A percentile compares a stretch with the other conserved stretches of the same genome.
Conservation (phyloP, 2,113 vertebrate genomes). For the Spilogale gracilis region DNA sequence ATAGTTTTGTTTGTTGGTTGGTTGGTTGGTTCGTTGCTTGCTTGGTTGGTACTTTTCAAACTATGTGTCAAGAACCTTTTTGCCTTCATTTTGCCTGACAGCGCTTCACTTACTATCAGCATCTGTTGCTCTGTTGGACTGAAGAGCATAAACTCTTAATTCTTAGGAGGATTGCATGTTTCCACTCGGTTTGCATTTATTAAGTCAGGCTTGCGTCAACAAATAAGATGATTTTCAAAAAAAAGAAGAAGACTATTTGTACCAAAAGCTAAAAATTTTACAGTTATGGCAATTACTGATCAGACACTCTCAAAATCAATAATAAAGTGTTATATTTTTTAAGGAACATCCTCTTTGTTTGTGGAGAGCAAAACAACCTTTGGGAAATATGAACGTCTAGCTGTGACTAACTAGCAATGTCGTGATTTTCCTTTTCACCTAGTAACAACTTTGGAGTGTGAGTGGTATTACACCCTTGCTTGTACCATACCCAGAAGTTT, state of each 20-base stretch:
- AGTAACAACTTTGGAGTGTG: neutral
- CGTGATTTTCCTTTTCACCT: neutral
- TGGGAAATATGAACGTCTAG: neutral
- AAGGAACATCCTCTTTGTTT: conserved; percentile 1
- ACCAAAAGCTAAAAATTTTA: conserved; percentile 12
- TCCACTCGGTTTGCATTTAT: neutral
- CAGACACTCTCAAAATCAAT: neutral
- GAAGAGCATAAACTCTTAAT: neutral
- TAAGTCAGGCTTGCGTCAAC: neutral
- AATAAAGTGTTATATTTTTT: conserved; percentile 11
- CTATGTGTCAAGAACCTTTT: neutral
- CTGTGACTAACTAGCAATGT: neutral
- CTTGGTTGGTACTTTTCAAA: conserved; percentile 22
- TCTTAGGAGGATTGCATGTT: neutral
- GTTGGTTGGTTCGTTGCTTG: no score
- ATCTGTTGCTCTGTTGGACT: neutral
- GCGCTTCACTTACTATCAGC: neutral
- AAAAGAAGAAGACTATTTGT: neutral
- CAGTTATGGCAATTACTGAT: neutral
- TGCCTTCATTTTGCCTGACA: conserved; percentile 3
- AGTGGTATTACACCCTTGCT: neutral
- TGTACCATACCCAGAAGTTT: neutral
- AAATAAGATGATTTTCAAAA: neutral
- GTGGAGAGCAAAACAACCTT: neutral
- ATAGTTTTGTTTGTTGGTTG: no score